phyloP scores from a whole-genome alignment of 2,888 invertebrate genomes.

The Deroplatys truncata region DNA sequence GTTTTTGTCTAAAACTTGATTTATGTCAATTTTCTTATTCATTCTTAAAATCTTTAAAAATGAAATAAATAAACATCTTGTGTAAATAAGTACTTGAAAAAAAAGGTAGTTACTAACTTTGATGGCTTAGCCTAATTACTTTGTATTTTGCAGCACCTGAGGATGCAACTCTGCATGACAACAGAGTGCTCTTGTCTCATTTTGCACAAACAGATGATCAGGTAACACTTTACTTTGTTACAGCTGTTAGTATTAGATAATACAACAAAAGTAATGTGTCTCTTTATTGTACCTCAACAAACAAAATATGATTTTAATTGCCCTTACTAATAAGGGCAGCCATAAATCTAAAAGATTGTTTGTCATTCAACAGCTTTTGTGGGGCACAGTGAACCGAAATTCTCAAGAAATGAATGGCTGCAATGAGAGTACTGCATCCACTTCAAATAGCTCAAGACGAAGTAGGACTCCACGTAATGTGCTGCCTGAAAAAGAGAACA shows the following conservation, averaged over 20 bases:
- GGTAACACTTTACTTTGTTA: not conserved
- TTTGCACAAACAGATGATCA: not conserved
- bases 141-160: not conserved
- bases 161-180: constrained; percentile 39
- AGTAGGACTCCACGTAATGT: constrained; percentile 21
- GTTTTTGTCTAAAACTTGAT: too few species aligned
- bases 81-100: too few species aligned
- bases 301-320: too few species aligned
- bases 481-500: constrained; percentile 25
- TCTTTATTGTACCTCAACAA: too few species aligned
- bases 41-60: too few species aligned
- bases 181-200: not conserved
- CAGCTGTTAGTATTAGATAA: not conserved
- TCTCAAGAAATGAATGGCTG: constrained; percentile 8
- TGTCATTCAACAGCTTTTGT: not conserved
- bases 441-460: not conserved
- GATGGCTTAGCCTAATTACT: not conserved
- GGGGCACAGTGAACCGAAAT: not conserved
- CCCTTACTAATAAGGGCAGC: too few species aligned
- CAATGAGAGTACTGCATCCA: not conserved
- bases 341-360: not conserved
- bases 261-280: too few species aligned
- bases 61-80: too few species aligned
- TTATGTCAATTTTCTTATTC: too few species aligned
- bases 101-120: too few species aligned